Conservation (phyloP, 2,113 vertebrate genomes). For the Macroglossus sobrinus region DNA sequence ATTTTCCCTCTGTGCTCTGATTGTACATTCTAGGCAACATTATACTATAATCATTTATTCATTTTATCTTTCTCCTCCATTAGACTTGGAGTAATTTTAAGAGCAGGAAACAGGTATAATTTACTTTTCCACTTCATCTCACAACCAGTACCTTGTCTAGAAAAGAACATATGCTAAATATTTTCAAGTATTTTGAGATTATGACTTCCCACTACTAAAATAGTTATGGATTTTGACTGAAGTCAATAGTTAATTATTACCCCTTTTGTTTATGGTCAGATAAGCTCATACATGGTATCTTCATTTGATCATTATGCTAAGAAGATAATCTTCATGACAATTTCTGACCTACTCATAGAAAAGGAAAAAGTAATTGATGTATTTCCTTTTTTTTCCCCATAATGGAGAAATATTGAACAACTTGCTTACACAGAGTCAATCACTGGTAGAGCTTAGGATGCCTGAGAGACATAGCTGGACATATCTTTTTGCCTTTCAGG, state of each 20-base stretch:
- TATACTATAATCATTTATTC: not conserved
- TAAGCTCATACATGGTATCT: not conserved
- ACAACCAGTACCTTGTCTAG: not conserved
- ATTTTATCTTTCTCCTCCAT: not conserved
- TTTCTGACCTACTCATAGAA: not conserved
- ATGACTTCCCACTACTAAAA: not conserved
- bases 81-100: not conserved
- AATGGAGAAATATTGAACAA: not conserved
- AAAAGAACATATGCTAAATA: not conserved
- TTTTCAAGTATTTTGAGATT: not conserved
- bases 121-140: not conserved
- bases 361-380: not conserved
- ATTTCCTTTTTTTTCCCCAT: not conserved
- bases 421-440: not conserved
- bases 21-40: not conserved
- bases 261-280: not conserved
- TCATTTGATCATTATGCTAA: not conserved
- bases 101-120: not conserved
- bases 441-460: not conserved
- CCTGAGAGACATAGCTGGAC: not conserved
- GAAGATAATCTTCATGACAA: not conserved
- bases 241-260: not conserved
- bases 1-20: not conserved
- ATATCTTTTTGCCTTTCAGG: not conserved
- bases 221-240: not conserved